Base-by-base conservation (phyloP, 2,113 vertebrate species). In the Spea multiplicata region DNA sequence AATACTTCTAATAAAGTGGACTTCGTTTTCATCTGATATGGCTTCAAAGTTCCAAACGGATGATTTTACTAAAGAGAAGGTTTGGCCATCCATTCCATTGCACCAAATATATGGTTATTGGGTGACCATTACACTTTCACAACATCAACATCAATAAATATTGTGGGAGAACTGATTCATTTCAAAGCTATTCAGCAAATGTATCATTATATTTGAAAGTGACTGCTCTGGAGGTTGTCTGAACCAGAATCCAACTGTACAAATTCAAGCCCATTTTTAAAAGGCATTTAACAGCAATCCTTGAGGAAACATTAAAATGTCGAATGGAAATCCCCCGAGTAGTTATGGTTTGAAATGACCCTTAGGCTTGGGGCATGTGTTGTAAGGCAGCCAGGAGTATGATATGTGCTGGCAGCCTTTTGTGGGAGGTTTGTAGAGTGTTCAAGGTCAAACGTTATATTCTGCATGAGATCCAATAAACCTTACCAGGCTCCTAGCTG, bases 361-460 rank as follows among this genome's bases (percentile, higher is more conserved):
- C 78, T 48, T 55, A 68, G 71, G 78, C 50, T 65, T 80, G 16
- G 13, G 53, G 65, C 64, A 74, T 80, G 71, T 73, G 52, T 17
- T 80, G 71, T 68, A 68, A 7, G 3, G 45, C 65, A 50, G 52
- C 78, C 65, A 80, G 55, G 17, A 80, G 71, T 59, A 45, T 68
- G 67, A 74, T 68, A 73, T 80, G 65, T 80, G 62, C 71, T 80
- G 78, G 78, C 78, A 80, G 44, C 44, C 8, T 14, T 30, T 59
- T 74, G 78, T 73, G 64, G 78, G 78, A 74, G 71, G 78, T 68
- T 80, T 45, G 71, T 70, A 44, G 48, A 77, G 52, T 80, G 64
- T 80, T 65, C 78, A 80, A 80, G 78, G 78, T 80, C 78, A 80
- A 61, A 74, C 45, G 10, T 68, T 68, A 67, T 74, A 80, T 74